Conservation (phyloP, 2,888 invertebrate species). For the Scaptomyza caliginosa region DNA sequence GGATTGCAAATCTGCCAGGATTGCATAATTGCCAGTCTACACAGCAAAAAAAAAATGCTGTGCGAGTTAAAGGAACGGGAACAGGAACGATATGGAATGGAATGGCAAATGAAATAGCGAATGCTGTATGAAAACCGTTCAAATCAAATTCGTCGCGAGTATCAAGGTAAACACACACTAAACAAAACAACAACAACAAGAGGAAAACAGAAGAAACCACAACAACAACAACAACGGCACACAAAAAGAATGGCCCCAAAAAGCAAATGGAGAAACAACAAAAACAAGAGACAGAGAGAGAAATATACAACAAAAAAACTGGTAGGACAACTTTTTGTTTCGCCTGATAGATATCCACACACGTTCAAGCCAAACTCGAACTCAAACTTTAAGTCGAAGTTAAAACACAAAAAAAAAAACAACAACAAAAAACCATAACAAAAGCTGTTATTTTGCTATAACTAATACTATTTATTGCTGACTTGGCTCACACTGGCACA, state of each 20-base stretch:
- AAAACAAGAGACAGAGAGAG: slow-evolving; percentile 41
- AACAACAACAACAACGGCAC: slow-evolving; percentile 26
- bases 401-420: slow-evolving; percentile 21
- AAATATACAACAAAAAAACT: slow-evolving; percentile 57
- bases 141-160: slow-evolving; percentile 58
- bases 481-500: slow-evolving; percentile 19
- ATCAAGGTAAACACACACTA: slow-evolving; percentile 49
- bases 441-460: slow-evolving; percentile 48
- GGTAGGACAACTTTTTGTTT: slow-evolving; percentile 80
- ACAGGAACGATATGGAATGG: slow-evolving; percentile 1
- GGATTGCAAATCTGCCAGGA: slow-evolving; percentile 37
- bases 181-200: slow-evolving; percentile 18
- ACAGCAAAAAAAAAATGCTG: not conserved
- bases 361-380: slow-evolving; percentile 52
- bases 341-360: slow-evolving; percentile 68
- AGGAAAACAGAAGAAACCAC: slow-evolving; percentile 34
- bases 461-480: slow-evolving; percentile 45
- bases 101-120: slow-evolving; percentile 15
- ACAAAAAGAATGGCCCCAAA: slow-evolving; percentile 65
- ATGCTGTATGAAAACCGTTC: slow-evolving; percentile 30
- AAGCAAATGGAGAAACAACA: slow-evolving; percentile 61
- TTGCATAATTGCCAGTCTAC: slow-evolving; percentile 32
- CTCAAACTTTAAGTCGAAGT: slow-evolving; percentile 36
- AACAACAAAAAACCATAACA: slow-evolving; percentile 7
- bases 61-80: not conserved